Evolutionary conservation across 2,113 vertebrate species (phyloP).

Genomic region (Megaceryle torquata): DNA sequence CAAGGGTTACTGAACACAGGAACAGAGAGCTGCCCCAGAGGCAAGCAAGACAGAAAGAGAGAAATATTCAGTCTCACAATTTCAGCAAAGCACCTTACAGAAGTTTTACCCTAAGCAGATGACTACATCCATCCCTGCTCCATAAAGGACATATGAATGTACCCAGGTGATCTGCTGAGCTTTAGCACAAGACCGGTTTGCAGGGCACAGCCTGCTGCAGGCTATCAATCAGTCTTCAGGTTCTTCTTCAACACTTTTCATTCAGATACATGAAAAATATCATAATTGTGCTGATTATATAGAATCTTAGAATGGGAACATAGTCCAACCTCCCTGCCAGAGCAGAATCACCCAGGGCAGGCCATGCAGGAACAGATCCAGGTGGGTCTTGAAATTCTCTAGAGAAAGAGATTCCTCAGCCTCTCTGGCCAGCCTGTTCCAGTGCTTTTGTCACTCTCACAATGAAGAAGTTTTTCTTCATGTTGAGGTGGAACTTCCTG

Average conservation of each 20-base stretch:
- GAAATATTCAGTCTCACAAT: background rate
- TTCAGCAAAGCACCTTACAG: background rate
- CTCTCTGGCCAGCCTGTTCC: too few relatives aligned
- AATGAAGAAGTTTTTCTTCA: too few relatives aligned
- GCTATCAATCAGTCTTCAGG: background rate
- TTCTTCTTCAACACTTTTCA: background rate
- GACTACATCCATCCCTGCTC: background rate
- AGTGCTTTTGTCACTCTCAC: too few relatives aligned
- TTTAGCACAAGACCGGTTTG: background rate
- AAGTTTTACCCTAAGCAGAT: background rate
- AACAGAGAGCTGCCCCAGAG: background rate
- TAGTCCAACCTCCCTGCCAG: too few relatives aligned
- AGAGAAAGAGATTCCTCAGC: too few relatives aligned
- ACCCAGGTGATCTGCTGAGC: background rate
- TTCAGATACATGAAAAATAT: background rate
- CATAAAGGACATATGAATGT: rapidly evolving
- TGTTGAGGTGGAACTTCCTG: too few relatives aligned
- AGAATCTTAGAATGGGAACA: too few relatives aligned
- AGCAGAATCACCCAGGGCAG: too few relatives aligned
- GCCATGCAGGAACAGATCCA: too few relatives aligned
- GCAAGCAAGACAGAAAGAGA: background rate
- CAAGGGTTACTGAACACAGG: background rate
- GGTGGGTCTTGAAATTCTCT: too few relatives aligned
- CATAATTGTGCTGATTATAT: background rate
- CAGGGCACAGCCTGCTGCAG: background rate